Conservation (phyloP, 2,888 invertebrate genomes). For the Brachylomia viminalis region DNA sequence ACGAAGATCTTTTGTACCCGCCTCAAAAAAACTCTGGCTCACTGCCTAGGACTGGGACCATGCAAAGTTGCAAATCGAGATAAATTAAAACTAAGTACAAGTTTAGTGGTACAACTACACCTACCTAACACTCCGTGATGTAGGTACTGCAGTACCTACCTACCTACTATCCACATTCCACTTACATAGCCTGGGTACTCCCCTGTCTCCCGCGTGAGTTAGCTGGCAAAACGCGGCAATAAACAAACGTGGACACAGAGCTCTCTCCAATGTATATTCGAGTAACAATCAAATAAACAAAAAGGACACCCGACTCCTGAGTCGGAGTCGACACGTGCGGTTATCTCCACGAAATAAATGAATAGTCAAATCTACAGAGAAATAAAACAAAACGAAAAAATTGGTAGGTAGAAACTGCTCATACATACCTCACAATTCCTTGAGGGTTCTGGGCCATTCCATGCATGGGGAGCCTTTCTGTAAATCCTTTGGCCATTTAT, state of each 20-base stretch:
- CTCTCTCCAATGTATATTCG: no score
- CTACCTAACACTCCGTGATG: neutral
- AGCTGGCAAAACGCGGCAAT: slow-evolving; percentile 7
- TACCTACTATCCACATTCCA: neutral
- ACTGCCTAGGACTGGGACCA: neutral
- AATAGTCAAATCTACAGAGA: neutral
- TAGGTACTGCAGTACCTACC: neutral
- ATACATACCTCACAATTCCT: slow-evolving; percentile 91
- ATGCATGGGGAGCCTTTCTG: slow-evolving; percentile 91
- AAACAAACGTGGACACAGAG: slow-evolving; percentile 13
- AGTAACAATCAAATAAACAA: slow-evolving; percentile 5
- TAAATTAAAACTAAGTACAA: no score
- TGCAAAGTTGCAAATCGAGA: neutral
- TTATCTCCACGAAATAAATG: neutral
- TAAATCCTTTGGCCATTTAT: slow-evolving; percentile 93
- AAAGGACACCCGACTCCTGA: neutral
- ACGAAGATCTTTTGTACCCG: neutral
- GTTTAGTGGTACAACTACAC: neutral
- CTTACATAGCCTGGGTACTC: neutral
- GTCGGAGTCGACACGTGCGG: no score
- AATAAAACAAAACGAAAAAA: neutral
- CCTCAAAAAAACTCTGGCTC: neutral
- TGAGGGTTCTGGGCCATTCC: slow-evolving; percentile 88
- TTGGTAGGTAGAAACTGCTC: neutral
- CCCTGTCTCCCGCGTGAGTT: no score